Conservation (phyloP, 2,113 vertebrate species). For the Lamprotornis superbus region DNA sequence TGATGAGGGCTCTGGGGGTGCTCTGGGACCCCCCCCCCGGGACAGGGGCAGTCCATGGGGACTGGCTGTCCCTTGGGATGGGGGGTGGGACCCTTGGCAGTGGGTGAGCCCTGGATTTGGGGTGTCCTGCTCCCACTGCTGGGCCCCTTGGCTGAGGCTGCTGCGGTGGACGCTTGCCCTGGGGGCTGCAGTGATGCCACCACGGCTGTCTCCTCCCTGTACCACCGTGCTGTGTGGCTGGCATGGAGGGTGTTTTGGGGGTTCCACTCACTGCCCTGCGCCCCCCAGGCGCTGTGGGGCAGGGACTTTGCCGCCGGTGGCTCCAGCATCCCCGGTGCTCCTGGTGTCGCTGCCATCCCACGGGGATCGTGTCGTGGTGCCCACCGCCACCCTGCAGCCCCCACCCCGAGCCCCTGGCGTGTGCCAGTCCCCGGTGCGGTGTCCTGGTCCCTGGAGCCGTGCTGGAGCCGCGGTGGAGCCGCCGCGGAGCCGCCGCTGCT, state of each 20-base stretch:
- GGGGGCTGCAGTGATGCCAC: not conserved
- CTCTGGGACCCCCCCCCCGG: not conserved
- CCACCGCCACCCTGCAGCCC: accelerated
- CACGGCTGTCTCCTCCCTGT: not conserved
- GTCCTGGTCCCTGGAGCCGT: not conserved
- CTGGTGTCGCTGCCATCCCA: accelerated
- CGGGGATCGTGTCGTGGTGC: accelerated
- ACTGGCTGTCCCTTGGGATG: not conserved
- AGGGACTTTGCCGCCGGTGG: accelerated
- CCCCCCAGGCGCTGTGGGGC: not conserved
- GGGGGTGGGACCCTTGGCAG: accelerated
- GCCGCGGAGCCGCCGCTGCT: not conserved
- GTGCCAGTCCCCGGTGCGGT: not conserved
- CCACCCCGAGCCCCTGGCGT: accelerated
- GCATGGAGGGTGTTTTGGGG: too few relatives aligned
- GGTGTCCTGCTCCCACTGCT: not conserved
- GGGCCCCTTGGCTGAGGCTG: not conserved
- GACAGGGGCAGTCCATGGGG: not conserved
- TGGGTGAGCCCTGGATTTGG: not conserved
- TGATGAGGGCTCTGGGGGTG: too few relatives aligned
- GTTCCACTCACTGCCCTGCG: accelerated
- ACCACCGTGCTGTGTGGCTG: accelerated
- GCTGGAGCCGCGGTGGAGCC: not conserved
- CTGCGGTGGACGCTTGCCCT: not conserved
- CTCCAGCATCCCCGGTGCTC: accelerated